Evolutionary conservation across 2,113 vertebrate genomes (phyloP), one percentile per base, ranked within the genome.

Genomic region (Serinus canaria): DNA sequence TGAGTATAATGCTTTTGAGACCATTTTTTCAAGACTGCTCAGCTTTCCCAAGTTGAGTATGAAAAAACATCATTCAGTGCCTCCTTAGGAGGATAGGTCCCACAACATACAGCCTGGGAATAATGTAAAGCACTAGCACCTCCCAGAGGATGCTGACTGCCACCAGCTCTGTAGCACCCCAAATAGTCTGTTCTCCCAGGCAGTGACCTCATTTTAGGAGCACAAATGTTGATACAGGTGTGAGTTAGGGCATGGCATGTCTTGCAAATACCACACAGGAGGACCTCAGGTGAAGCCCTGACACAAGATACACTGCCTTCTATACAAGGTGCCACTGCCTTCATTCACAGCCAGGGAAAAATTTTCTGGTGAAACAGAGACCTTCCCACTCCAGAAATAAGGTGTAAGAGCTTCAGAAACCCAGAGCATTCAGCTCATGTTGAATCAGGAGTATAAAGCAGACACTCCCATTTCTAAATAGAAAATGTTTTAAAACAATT

Each of bases 131-230:
- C 82, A 60, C 90, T 3, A 94, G 90, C 92, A 70, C 94, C 92
- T 95, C 94, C 94, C 91, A 83, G 94, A 95, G 96, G 94, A 55
- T 35, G 64, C 64, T 80, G 72, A 1, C 41, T 53, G 82, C 74
- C 24, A 6, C 11, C 76, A 67, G 64, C 68, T 63, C 76, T 35
- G 11, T 6, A 46, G 28, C 88, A 74, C 53, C 47, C 49, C 70
- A 50, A 56, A 23, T 0, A 13, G 9, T 9, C 35, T 67, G 10
- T 37, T 39, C 62, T 82, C 24, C 37, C 66, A 59, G 59, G 13
- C 3, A 10, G 3, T 1, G 6, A 22, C 7, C 41, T 83, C 16
- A 24, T 58, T 73, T 85, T 39, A 33, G 31, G 11, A 16, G 19
- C 2, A 1, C n/a, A 66, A 10, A 31, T 37, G 37, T 37, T 21